Evolutionary conservation across 2,113 vertebrate genomes (phyloP), one percentile per base, ranked within the genome.

Genomic region (Oplegnathus fasciatus): DNA sequence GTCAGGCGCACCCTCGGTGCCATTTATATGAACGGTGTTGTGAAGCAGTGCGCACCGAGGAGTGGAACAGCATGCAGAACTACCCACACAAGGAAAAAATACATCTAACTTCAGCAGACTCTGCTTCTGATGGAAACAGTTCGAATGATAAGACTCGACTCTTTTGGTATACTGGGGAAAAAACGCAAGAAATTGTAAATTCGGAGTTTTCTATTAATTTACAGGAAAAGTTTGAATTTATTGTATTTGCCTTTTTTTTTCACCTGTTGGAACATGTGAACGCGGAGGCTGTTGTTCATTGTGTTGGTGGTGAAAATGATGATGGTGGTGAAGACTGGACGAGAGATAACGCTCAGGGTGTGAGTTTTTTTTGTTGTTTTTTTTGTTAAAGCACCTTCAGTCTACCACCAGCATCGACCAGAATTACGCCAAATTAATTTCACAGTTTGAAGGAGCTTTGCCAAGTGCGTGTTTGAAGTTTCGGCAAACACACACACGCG

Each of bases 381-480:
- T 86, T 83, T 86, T 89, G 84, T 91, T 89, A 83, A 88, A 75
- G 83, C 83, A 91, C 89, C 84, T 87, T 83, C 88, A 82, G 82
- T 89, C 76, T 85, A 75, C 88, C 89, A 84, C 89, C 87, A 88
- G 81, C 88, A 42, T 84, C 68, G 68, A 89, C 50, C 66, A 91
- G 73, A 86, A 88, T 89, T 86, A 88, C 83, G 86, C 86, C 90
- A 93, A 91, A 92, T 87, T 85, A 88, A 92, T 93, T 91, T 91
- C 87, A 89, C 91, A 90, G 83, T 93, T 92, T 84, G 85, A 84
- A 61, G 64, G 72, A 84, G 89, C 87, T 85, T 75, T 88, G 90
- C 85, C 80, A 91, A 93, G 76, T 75, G 86, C 44, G 67, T 46
- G 84, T 82, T 86, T 87, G 71, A 87, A 92, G 88, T 91, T 90